Base-by-base conservation (phyloP, 1,140 invertebrate species). In the Camponotus floridanus region DNA sequence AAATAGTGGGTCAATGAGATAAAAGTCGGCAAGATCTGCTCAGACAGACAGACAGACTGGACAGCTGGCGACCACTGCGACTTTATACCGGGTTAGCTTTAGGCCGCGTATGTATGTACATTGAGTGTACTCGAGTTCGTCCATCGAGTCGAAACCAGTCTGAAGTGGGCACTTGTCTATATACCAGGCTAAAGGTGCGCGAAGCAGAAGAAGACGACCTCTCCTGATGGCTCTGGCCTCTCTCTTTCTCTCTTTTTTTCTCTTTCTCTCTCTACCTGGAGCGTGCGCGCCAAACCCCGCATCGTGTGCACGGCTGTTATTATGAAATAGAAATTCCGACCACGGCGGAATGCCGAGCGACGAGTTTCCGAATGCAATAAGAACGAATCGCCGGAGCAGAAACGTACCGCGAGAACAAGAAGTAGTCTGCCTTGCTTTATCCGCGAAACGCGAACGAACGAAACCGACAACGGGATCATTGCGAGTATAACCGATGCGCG, bases 301-400 rank as follows among this genome's bases (percentile, higher is more conserved):
- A 45, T 61, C 45, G 48, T 45, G 68, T 42, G 57, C 76, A 80
- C 84, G 76, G 76, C 76, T 86, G 67, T 90, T 87, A 88, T 88
- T 88, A 91, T 81, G 86, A 89, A 88, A 91, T 73, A 84, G 83
- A 89, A 90, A 92, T 90, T 90, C 87, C 80, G 78, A 83, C 55
- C 88, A 64, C 88, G 62, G 42, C 59, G 88, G 87, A 90, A 90
- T 89, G 87, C 57, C 68, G 85, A 80, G 59, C 83, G 86, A 90
- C 89, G 71, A 86, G 86, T 88, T 86, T 31, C 61, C 55, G 64
- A 81, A 90, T 74, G 86, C 81, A 90, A 89, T 90, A 90, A 90
- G 80, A 86, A 90, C 61, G 73, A 90, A 78, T 85, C 64, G 88
- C 55, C 55, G 64, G 57, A 48, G 68, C 79, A 83, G 68, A 83